Percentiles rank a stretch among this genome's conserved stretches.
These are phyloP conservation scores for Pseudopleuronectes americanus DNA, from an alignment of 2,797 vertebrate genomes.

Conservation along the genomic window DNA sequence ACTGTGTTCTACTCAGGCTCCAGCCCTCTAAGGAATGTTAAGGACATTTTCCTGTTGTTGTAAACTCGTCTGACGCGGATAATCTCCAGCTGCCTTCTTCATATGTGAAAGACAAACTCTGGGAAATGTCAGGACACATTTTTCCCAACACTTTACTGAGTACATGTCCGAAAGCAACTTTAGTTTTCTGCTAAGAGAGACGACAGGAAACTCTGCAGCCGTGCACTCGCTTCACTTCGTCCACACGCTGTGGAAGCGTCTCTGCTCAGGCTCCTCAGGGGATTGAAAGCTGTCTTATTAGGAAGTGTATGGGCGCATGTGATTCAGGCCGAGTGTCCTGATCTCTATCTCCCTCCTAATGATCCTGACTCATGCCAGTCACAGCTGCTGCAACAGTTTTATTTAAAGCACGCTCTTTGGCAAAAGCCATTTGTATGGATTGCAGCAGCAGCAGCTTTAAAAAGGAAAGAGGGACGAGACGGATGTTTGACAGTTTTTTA, in stretches of 20 bases:
- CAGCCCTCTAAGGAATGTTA: no score
- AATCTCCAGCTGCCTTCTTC: no score
- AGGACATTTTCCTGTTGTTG: no score
- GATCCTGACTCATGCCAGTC: slow-evolving; percentile 37
- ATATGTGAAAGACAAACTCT: no score
- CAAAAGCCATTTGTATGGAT: slow-evolving; percentile 10
- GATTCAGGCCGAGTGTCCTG: slow-evolving; percentile 27
- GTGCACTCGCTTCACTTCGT: neutral
- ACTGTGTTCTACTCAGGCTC: no score
- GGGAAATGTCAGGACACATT: no score
- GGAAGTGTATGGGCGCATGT: slow-evolving; percentile 31
- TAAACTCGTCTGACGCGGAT: no score
- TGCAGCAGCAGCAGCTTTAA: slow-evolving; percentile 24
- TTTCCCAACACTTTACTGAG: no score
- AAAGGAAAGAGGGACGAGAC: slow-evolving; percentile 5
- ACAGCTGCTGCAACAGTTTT: slow-evolving; percentile 64
- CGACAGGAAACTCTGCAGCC: no score
- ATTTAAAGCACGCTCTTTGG: slow-evolving; percentile 53
- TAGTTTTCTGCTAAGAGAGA: no score
- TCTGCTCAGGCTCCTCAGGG: slow-evolving; percentile 15
- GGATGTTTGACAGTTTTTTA: slow-evolving; percentile 46
- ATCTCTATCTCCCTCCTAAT: slow-evolving; percentile 37
- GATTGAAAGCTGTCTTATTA: slow-evolving; percentile 29
- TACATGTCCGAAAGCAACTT: no score
- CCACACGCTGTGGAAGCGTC: slow-evolving; percentile 35